Base-by-base conservation (phyloP, 35 echinoderm and acorn worm species). In the Strongylocentrotus purpuratus region DNA sequence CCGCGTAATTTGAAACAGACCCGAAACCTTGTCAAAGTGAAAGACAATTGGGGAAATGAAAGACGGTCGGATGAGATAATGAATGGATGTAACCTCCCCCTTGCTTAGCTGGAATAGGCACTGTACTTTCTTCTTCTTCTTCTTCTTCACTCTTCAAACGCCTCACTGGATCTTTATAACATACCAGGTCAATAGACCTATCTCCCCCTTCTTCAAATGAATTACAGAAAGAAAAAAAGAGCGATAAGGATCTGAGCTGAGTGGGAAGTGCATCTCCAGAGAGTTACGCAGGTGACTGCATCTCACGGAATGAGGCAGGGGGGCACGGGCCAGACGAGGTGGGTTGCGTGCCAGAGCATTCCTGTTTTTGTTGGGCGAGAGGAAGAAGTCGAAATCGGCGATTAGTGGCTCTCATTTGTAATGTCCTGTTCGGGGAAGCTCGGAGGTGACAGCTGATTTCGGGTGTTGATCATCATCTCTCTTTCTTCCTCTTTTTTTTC, bases 1-100 rank as follows among this genome's bases (percentile, higher is more conserved):
- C 87, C 12, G 87, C 33, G 87, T 89, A 89, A 89, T 89, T 89
- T 46, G 45, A 89, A 89, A 46, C 87, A 89, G 87, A 89, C 87
- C 33, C 32, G 87, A 89, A 89, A 89, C 87, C 87, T 89, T 89
- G 87, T 46, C 32, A 46, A 46, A 46, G 33, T 89, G 87, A 89
- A 89, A 89, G 87, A 89, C 87, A 89, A 89, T 89, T 89, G 87
- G 33, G 87, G 87, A 89, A 89, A 89, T 89, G 87, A 89, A 89
- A 89, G 87, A 89, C 87, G 87, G 31, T 33, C 33, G 87, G 87
- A 89, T 33, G 87, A 89, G 87, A 89, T 89, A 89, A 89, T 89
- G 87, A 89, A 89, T 46, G 33, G 33, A 45, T 45, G 32, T 33
- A 45, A 32, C 45, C 33, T 89, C 87, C 87, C 87, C 87, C 87